Percentiles rank a stretch among this genome's conserved stretches.
phyloP scores from a whole-genome alignment of 2,797 vertebrate species.

The Dicrostonyx torquatus region DNA sequence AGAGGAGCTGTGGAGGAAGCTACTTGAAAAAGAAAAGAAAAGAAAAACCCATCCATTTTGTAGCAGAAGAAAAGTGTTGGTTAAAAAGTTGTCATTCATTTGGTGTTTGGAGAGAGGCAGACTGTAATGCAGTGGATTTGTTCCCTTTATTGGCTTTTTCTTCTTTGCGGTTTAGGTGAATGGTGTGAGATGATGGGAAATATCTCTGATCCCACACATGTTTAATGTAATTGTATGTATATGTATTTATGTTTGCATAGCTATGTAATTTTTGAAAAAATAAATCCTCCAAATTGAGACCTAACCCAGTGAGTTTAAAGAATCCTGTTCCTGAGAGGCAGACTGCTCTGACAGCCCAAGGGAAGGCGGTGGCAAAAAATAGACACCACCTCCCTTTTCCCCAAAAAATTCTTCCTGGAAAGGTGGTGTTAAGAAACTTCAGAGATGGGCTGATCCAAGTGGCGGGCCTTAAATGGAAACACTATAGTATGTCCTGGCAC shows the following conservation, averaged over 20 bases:
- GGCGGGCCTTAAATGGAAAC: conserved; percentile 81
- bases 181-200: conserved; percentile 8
- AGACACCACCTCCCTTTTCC: conserved; percentile 73
- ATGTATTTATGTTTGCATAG: neutral
- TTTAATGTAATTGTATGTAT: neutral
- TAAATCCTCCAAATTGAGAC: conserved; percentile 23
- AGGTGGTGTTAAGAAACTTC: conserved; percentile 79
- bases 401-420: conserved; percentile 80
- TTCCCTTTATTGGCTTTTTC: conserved; percentile 42
- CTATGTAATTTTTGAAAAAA: neutral
- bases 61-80: conserved; percentile 65
- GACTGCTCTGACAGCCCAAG: conserved; percentile 72
- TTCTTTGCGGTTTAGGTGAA: neutral
- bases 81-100: conserved; percentile 75
- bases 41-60: conserved; percentile 85
- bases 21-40: conserved; percentile 43
- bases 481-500: conserved; percentile 81
- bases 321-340: conserved; percentile 63
- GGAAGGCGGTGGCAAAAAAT: conserved; percentile 78
- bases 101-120: conserved; percentile 67
- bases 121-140: conserved; percentile 43
- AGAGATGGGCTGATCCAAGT: conserved; percentile 78
- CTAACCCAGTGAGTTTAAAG: conserved; percentile 69
- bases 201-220: neutral
- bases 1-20: conserved; percentile 37